Evolutionary conservation across 2,113 vertebrate genomes (phyloP).

Genomic region (Seriola quinqueradiata): DNA sequence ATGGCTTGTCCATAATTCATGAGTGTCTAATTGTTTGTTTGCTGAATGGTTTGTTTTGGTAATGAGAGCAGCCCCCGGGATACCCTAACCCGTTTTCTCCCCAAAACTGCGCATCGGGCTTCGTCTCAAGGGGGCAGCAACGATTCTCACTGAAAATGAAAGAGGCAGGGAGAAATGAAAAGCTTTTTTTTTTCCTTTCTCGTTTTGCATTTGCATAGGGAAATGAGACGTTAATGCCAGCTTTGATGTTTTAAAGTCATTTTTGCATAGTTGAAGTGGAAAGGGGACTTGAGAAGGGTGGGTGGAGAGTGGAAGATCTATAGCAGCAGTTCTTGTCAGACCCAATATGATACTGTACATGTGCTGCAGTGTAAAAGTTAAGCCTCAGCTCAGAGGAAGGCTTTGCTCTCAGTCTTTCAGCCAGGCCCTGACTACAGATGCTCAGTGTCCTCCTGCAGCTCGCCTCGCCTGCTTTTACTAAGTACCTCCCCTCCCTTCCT

Average conservation of each 20-base stretch:
- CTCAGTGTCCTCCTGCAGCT: slow-evolving; percentile 54
- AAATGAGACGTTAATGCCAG: slow-evolving; percentile 75
- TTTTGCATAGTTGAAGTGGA: slow-evolving; percentile 58
- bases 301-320: slow-evolving; percentile 42
- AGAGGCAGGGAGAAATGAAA: slow-evolving; percentile 63
- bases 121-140: slow-evolving; percentile 73
- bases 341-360: slow-evolving; percentile 24
- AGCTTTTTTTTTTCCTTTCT: slow-evolving; percentile 33
- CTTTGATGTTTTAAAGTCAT: slow-evolving; percentile 77
- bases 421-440: slow-evolving; percentile 19
- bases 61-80: slow-evolving; percentile 79
- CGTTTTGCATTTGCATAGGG: slow-evolving; percentile 72
- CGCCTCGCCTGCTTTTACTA: slow-evolving; percentile 66
- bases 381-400: slow-evolving; percentile 31
- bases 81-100: slow-evolving; percentile 68
- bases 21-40: slow-evolving; percentile 85
- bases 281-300: slow-evolving; percentile 47
- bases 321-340: slow-evolving; percentile 50
- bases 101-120: slow-evolving; percentile 70
- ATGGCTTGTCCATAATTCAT: slow-evolving; percentile 84
- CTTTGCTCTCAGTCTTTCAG: slow-evolving; percentile 21
- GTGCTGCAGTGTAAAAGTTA: slow-evolving; percentile 35
- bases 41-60: slow-evolving; percentile 85
- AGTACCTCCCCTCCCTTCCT: slow-evolving; percentile 41
- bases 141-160: slow-evolving; percentile 73